These are phyloP conservation scores for Saccostrea cuccullata DNA, from an alignment of 1,140 invertebrate species.

Conservation along the genomic window DNA sequence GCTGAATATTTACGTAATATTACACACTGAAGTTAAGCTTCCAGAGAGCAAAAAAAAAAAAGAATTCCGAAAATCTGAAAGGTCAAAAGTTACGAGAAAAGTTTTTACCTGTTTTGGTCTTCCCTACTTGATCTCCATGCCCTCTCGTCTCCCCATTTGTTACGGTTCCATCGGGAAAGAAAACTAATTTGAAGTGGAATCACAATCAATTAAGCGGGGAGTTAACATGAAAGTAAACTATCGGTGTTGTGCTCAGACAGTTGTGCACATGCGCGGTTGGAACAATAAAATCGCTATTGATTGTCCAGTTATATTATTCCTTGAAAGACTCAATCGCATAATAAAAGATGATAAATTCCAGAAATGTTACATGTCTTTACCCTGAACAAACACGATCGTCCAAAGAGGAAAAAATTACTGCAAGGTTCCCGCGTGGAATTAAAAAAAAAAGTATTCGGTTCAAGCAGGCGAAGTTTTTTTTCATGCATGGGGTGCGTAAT, in stretches of 20 bases:
- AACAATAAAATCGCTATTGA: conserved; percentile 29
- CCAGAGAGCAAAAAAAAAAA: background rate
- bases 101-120: background rate
- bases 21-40: background rate
- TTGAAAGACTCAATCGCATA: background rate
- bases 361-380: background rate
- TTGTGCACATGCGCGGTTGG: conserved; percentile 25
- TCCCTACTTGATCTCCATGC: background rate
- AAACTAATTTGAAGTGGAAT: conserved; percentile 24
- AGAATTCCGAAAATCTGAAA: background rate
- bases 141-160: background rate
- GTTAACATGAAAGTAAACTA: conserved; percentile 36
- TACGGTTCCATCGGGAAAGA: background rate
- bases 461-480: background rate
- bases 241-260: conserved; percentile 27
- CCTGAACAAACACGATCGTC: background rate
- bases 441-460: background rate
- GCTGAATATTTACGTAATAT: background rate
- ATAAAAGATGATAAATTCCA: conserved; percentile 14
- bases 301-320: conserved; percentile 27
- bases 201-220: conserved; percentile 23
- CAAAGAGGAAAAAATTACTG: background rate
- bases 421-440: background rate
- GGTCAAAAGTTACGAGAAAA: background rate
- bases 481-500: background rate